Conservation (phyloP, 1,140 invertebrate species). For the Dreissena rostriformis region DNA sequence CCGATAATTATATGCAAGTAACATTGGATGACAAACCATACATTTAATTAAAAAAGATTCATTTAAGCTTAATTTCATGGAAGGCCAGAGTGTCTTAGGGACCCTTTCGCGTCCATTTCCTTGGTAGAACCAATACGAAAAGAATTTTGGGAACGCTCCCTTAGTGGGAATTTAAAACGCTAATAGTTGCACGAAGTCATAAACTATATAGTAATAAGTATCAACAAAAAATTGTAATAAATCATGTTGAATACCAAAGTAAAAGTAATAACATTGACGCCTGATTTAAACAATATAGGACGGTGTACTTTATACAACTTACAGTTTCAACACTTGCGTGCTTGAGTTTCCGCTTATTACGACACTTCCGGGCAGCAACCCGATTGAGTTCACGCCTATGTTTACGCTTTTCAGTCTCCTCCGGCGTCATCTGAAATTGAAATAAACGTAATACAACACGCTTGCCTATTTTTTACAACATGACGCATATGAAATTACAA, state of each 20-base stretch:
- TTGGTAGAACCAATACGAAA: no score
- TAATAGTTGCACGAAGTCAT: no score
- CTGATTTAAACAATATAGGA: background rate
- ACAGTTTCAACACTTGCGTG: background rate
- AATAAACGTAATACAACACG: background rate
- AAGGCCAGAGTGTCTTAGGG: no score
- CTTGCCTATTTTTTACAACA: no score
- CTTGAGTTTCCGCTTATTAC: slow-evolving; percentile 8
- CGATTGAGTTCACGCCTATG: slow-evolving; percentile 8
- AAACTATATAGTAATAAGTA: background rate
- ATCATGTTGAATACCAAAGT: background rate
- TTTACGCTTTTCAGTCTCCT: slow-evolving; percentile 14
- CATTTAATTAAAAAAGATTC: no score
- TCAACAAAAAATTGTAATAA: background rate
- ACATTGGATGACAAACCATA: no score
- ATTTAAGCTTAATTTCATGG: no score
- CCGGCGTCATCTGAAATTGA: slow-evolving; percentile 34
- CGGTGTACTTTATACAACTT: background rate
- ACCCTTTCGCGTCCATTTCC: no score
- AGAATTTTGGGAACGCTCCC: no score
- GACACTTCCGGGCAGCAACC: slow-evolving; percentile 30
- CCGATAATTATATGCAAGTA: no score
- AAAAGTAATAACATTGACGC: background rate
- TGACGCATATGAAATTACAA: no score
- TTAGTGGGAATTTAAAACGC: no score